Conservation (phyloP, 2,113 vertebrate genomes). For the Murina feae region DNA sequence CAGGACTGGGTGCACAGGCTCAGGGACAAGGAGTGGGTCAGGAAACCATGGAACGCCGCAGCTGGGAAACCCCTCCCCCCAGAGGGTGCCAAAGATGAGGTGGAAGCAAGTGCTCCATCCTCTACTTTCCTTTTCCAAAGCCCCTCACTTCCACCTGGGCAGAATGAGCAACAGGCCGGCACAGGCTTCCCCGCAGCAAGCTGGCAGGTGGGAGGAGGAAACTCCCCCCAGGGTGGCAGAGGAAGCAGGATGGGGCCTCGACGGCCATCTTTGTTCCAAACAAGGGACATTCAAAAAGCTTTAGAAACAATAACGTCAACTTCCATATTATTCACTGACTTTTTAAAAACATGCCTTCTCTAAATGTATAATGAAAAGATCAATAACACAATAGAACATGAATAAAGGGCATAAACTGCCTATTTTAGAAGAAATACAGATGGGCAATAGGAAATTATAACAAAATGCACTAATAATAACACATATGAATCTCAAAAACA, state of each 20-base stretch:
- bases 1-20: background rate
- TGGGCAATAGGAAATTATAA: background rate
- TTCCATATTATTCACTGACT: background rate
- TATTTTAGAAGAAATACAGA: constrained; percentile 1
- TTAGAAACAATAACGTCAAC: constrained; percentile 6
- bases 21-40: background rate
- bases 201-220: background rate
- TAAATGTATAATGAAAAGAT: background rate
- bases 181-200: background rate
- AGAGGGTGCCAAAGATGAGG: background rate
- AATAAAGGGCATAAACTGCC: background rate
- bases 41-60: background rate
- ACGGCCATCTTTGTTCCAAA: background rate
- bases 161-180: background rate
- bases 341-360: background rate
- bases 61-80: background rate
- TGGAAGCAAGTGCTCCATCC: background rate
- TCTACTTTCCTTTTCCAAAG: background rate
- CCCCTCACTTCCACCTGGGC: too few relatives aligned
- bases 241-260: background rate
- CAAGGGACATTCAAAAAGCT: background rate
- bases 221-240: background rate
- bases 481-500: background rate
- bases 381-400: background rate
- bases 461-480: background rate